A percentile compares a stretch with the other conserved stretches of the same genome.
These are phyloP conservation scores for Heliconius eleuchia DNA, from an alignment of 1,140 invertebrate species.

Conservation along the genomic window DNA sequence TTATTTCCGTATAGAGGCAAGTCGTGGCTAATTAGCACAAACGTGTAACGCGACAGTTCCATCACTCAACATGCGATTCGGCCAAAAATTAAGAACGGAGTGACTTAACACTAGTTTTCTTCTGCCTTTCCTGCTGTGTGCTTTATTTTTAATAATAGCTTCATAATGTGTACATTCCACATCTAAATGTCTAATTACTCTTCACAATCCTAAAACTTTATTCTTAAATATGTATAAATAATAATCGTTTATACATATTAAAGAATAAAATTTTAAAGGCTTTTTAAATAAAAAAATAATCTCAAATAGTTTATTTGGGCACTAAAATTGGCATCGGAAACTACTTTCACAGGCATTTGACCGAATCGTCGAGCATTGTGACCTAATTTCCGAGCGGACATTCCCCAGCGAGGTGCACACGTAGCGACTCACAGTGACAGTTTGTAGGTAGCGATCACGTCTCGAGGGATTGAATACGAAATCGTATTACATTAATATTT, in stretches of 20 bases:
- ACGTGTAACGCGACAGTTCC: no score
- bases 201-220: no score
- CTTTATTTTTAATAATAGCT: no score
- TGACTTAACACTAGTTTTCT: no score
- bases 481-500: conserved; percentile 1
- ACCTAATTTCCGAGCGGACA: conserved; percentile 26
- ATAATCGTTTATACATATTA: background rate
- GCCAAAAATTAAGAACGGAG: no score
- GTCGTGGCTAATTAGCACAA: no score
- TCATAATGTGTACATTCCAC: no score
- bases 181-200: no score
- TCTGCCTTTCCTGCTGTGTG: no score
- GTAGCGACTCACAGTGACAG: conserved; percentile 13
- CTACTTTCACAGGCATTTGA: conserved; percentile 13
- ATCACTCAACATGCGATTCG: no score
- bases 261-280: background rate
- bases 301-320: background rate
- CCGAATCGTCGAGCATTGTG: conserved; percentile 20
- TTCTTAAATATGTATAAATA: no score
- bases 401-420: conserved; percentile 23
- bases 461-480: background rate
- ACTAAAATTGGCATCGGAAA: conserved; percentile 7
- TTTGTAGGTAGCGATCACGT: conserved; percentile 5
- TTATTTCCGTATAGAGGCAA: no score
- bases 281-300: background rate